Percentiles rank a stretch among this genome's conserved stretches.
phyloP scores from a whole-genome alignment of 2,888 invertebrate genomes.

The Limnephilus marmoratus region DNA sequence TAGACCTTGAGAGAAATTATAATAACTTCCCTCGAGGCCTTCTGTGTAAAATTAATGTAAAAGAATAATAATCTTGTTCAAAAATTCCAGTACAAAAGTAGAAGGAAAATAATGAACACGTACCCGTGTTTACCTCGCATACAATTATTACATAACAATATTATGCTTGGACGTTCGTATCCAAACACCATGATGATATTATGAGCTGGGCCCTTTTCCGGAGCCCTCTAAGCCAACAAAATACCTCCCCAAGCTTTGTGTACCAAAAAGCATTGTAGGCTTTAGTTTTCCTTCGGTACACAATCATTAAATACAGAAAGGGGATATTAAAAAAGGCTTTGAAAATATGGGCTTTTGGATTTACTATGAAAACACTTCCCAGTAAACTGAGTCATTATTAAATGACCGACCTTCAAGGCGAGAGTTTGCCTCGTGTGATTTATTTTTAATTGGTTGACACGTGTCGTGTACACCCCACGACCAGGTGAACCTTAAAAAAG shows the following conservation, averaged over 20 bases:
- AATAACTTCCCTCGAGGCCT: too few relatives aligned
- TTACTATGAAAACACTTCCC: background rate
- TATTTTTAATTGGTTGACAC: background rate
- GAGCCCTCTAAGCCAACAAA: background rate
- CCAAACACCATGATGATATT: background rate
- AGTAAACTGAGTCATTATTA: background rate
- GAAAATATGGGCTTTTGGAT: background rate
- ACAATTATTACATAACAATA: background rate
- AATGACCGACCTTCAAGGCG: background rate
- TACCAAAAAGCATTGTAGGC: background rate
- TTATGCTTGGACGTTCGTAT: background rate
- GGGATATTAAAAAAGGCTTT: background rate
- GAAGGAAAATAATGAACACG: background rate
- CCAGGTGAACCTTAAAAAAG: background rate
- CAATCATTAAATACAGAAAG: background rate
- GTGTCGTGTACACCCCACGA: background rate
- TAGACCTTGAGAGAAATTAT: too few relatives aligned
- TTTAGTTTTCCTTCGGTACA: background rate
- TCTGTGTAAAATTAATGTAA: too few relatives aligned
- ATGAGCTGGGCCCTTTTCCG: background rate
- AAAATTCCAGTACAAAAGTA: background rate
- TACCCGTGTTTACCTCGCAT: background rate
- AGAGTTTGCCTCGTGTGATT: background rate
- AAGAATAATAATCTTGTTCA: background rate
- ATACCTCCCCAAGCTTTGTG: background rate